phyloP scores from a whole-genome alignment of 1,140 invertebrate species.

The Dreissena rostriformis region DNA sequence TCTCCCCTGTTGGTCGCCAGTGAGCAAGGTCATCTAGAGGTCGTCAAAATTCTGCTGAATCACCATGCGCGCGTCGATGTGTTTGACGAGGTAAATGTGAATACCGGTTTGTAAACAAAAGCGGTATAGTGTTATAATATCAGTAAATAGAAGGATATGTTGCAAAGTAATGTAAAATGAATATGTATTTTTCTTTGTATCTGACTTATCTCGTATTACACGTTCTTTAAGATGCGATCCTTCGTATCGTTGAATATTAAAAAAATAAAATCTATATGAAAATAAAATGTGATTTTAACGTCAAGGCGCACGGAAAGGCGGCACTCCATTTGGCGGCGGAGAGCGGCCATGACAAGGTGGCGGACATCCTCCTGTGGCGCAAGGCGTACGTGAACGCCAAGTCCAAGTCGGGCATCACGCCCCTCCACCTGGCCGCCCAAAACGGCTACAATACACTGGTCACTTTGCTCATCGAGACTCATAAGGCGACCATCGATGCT shows the following conservation, averaged over 20 bases:
- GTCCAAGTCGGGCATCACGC: constrained; percentile 90
- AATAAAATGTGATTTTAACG: too few relatives aligned
- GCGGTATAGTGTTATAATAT: too few relatives aligned
- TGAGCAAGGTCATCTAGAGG: constrained; percentile 86
- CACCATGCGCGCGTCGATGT: constrained; percentile 99
- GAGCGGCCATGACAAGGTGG: constrained; percentile 93
- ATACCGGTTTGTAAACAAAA: not conserved
- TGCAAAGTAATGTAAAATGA: too few relatives aligned
- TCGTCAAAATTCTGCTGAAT: constrained; percentile 92
- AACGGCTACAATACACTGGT: constrained; percentile 88
- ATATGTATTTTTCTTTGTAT: too few relatives aligned
- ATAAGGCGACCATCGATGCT: constrained; percentile 97
- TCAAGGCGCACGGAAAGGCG: constrained; percentile 87
- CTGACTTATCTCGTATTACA: too few relatives aligned
- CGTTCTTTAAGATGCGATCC: too few relatives aligned
- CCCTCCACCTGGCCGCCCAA: constrained; percentile 91
- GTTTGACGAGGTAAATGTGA: constrained; percentile 93
- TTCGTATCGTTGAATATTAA: too few relatives aligned
- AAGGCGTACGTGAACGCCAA: constrained; percentile 98
- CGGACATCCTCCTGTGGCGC: constrained; percentile 96
- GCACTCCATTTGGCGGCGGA: constrained; percentile 98
- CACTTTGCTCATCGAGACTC: constrained; percentile 91
- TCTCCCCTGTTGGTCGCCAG: constrained; percentile 96
- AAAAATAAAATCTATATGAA: too few relatives aligned
- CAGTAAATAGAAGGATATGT: too few relatives aligned